Evolutionary conservation across 1,140 invertebrate species (phyloP), one percentile per base, ranked within the genome.

Genomic region (Trichomalopsis sarcophagae): DNA sequence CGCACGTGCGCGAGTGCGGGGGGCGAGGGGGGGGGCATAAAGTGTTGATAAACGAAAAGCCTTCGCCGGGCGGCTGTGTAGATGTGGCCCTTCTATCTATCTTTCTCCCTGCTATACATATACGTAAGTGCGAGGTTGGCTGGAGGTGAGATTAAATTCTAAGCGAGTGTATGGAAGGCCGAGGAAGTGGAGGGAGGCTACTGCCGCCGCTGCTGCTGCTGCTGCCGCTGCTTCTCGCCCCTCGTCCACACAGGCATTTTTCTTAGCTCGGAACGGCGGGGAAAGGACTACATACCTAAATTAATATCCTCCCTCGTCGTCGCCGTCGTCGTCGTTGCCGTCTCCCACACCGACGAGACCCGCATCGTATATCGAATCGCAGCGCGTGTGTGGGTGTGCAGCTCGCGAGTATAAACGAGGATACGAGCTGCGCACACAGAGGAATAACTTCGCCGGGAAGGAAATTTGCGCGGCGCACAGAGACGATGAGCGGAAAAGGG

Each of bases 81-180:
- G 77, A 55, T 66, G n/a, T 77, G 21, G 44, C 75, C 30, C 77
- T 74, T 69, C 71, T 62, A 62, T 75, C 81, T 78, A 50, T 84
- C 78, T 75, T 79, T 68, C 80, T 50, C 86, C 76, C 75, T 80
- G 69, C 50, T 79, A 40, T 44, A 36, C 44, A 75, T 30, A 21
- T 17, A 40, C 17, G 89, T 89, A 30, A 7, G 69, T 55, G 44
- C 81, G 62, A 84, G 79, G 89, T 84, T 79, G 87, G 23, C 55
- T 62, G 23, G 66, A 79, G 81, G 89, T 89, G 90, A 92, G 91
- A 92, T 92, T 92, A 92, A 92, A 92, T 92, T 92, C 91, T 91
- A 90, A 91, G 23, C 74, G 80, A 13, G 44, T 23, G 36, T 62
- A 68, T 68, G 80, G 21, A 30, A 36, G 84, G 50, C 11, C 68